Conservation (phyloP, 2,888 invertebrate genomes). For the Stictocephala bisonia region DNA sequence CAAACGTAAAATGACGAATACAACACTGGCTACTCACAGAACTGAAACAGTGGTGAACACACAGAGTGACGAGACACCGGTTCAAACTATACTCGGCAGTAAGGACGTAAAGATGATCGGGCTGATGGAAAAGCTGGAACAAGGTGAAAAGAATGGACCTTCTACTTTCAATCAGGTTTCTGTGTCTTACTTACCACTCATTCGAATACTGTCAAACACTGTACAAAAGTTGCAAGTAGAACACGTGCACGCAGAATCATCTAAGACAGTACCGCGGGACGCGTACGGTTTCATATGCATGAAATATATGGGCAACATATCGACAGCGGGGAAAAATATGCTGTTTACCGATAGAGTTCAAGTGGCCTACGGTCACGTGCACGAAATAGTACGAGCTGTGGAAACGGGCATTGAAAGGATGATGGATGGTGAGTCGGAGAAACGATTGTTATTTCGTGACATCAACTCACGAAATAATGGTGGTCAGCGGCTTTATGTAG, state of each 20-base stretch:
- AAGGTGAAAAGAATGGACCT: not conserved
- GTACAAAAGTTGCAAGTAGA: constrained; percentile 8
- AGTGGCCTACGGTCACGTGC: not conserved
- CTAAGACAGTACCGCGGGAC: not conserved
- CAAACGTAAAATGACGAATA: too few species aligned
- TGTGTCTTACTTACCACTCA: not conserved
- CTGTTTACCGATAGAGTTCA: not conserved
- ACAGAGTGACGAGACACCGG: too few species aligned
- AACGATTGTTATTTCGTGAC: too few species aligned
- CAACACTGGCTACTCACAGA: too few species aligned
- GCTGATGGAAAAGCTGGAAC: not conserved
- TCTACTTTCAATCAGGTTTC: not conserved
- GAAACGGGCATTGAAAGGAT: not conserved
- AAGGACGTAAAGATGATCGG: not conserved
- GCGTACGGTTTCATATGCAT: not conserved
- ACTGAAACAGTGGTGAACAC: not conserved
- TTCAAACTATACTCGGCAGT: not conserved
- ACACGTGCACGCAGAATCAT: constrained; percentile 18
- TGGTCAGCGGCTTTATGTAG: not conserved
- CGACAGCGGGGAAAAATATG: constrained; percentile 4
- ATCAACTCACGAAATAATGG: too few species aligned
- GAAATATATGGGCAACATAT: constrained; percentile 8
- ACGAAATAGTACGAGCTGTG: not conserved
- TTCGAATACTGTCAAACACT: not conserved
- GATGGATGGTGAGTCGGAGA: too few species aligned